Base-by-base conservation (phyloP, 2,113 vertebrate genomes). In the Spizaetus ornatus region DNA sequence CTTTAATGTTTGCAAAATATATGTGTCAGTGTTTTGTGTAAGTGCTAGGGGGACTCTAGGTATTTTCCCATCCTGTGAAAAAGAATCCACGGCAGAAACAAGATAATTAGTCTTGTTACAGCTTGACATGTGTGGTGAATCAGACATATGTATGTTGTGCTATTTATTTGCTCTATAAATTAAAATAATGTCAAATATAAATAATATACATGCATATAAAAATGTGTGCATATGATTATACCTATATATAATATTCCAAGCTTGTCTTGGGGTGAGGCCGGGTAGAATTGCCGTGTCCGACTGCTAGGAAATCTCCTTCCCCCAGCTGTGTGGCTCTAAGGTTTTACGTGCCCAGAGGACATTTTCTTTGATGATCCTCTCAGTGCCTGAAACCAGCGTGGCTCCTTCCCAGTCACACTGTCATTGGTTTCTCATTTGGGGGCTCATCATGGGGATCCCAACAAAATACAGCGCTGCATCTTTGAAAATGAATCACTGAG, bases 241-340 rank as follows among this genome's bases (percentile, higher is more conserved):
- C 9, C 8, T 52, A 2, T 14, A 4, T 42, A 6, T 14, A 43
- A 32, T 58, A 43, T 34, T 70, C 34, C 63, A n/a, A 0, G 45
- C 26, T 50, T 58, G 4, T 34, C 43, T 45, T 74, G 48, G 45
- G 52, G 13, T 31, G 29, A 47, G 32, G n/a, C 56, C 56, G 53
- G 27, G 50, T 13, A 38, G 38, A 50, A 34, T 25, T 7, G 0
- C 29, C 1, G 1, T 3, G 6, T 40, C n/a, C 23, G 14, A 7
- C 45, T 62, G 58, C n/a, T 19, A 9, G 69, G 79, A 88, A 55
- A 29, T 16, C 53, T 82, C n/a, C 71, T 82, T 73, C 48, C 48
- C 50, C 34, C n/a, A 77, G 65, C 70, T 42, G 22, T 2, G 36
- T 10, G 58, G 42, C 47, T 67, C 20, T 11, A 10, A 9, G 55